Percentiles rank a stretch among this genome's conserved stretches.
phyloP scores from a whole-genome alignment of 2,797 vertebrate species.

The Poecile montanus region DNA sequence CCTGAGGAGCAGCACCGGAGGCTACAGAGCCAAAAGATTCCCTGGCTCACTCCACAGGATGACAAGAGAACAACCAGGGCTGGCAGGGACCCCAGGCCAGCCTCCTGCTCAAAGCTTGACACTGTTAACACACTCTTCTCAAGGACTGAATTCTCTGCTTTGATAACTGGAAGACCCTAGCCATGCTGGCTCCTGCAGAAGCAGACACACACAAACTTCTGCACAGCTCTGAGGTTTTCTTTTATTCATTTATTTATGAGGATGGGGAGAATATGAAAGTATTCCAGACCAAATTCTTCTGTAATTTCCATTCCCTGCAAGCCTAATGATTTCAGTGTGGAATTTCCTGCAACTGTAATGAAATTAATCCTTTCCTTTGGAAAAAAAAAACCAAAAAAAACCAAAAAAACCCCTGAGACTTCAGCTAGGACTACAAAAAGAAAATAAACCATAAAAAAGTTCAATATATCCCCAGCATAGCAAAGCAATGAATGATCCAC shows the following conservation, averaged over 20 bases:
- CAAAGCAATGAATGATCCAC: background rate
- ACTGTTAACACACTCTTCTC: rapidly evolving
- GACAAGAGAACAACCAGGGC: rapidly evolving
- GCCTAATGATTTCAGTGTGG: background rate
- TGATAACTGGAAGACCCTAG: background rate
- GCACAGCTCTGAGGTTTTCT: background rate
- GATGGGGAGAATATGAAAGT: background rate
- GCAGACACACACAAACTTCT: background rate
- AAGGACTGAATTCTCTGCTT: rapidly evolving
- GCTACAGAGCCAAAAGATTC: background rate
- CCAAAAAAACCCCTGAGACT: background rate
- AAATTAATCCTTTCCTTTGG: background rate
- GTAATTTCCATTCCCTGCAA: background rate
- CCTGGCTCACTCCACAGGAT: rapidly evolving
- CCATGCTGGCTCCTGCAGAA: background rate
- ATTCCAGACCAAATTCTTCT: background rate
- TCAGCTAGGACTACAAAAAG: background rate
- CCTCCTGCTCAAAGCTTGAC: background rate
- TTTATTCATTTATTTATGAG: constrained; percentile 2
- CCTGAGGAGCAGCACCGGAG: background rate
- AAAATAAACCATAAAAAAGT: background rate
- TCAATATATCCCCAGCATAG: background rate
- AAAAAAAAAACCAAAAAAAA: background rate
- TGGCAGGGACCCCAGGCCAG: background rate
- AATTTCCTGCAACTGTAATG: background rate